phyloP scores from a whole-genome alignment of 2,888 invertebrate genomes.

The Polydesmus complanatus region DNA sequence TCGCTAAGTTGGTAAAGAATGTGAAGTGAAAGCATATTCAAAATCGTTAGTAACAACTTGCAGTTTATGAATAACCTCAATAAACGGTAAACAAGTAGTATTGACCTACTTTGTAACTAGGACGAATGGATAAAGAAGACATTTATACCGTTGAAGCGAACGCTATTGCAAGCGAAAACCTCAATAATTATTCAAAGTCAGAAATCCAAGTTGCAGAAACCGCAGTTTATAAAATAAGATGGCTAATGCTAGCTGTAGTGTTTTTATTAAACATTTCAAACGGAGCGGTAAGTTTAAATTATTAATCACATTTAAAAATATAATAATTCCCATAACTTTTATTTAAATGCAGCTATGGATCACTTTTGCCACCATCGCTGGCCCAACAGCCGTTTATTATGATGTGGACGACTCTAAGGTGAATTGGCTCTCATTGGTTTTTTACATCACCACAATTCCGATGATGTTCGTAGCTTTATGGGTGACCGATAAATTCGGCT shows the following conservation, averaged over 20 bases:
- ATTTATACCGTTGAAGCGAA: too few relatives aligned
- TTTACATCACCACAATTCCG: slow-evolving; percentile 9
- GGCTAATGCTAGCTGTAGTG: slow-evolving; percentile 9
- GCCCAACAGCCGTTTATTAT: slow-evolving; percentile 8
- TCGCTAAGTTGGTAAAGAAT: too few relatives aligned
- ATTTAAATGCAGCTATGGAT: slow-evolving; percentile 16
- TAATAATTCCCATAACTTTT: too few relatives aligned
- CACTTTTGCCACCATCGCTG: slow-evolving; percentile 7
- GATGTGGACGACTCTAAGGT: neutral
- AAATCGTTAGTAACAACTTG: too few relatives aligned
- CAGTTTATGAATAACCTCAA: too few relatives aligned
- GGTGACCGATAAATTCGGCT: slow-evolving; percentile 8
- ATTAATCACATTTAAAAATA: too few relatives aligned
- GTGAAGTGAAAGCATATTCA: too few relatives aligned
- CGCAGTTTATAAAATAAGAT: slow-evolving; percentile 6
- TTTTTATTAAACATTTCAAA: slow-evolving; percentile 9
- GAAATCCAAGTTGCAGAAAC: neutral
- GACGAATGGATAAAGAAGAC: too few relatives aligned
- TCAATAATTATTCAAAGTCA: too few relatives aligned
- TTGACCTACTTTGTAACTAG: too few relatives aligned
- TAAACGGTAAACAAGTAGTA: too few relatives aligned
- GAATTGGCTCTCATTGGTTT: slow-evolving; percentile 14
- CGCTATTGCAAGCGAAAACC: too few relatives aligned
- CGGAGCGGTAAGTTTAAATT: slow-evolving; percentile 7
- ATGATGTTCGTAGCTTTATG: slow-evolving; percentile 7